These are phyloP conservation scores for Parazoanthus swiftii DNA, from an alignment of 92 coral and sea anemone genomes.

Conservation along the genomic window DNA sequence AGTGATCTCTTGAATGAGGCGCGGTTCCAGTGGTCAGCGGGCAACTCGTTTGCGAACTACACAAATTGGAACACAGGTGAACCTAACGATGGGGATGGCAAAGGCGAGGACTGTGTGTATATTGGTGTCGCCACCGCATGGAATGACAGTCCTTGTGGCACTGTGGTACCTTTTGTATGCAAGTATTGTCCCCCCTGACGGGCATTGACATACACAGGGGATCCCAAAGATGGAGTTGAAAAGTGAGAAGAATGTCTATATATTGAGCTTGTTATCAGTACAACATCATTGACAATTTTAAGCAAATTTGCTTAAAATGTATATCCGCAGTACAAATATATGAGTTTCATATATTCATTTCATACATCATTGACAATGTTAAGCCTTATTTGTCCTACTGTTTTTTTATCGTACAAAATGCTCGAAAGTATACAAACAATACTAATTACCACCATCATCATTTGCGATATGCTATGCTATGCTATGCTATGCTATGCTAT, in stretches of 20 bases:
- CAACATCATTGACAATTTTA: not conserved
- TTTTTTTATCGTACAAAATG: not conserved
- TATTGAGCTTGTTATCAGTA: not conserved
- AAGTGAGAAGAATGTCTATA: not conserved
- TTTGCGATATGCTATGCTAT: too few relatives aligned
- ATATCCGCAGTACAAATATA: too few relatives aligned
- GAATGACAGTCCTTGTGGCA: slow-evolving; percentile 6
- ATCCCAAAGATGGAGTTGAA: not conserved
- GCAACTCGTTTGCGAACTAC: not conserved
- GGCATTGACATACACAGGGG: slow-evolving; percentile 4
- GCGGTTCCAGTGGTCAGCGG: slow-evolving; percentile 33
- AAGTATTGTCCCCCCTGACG: not conserved
- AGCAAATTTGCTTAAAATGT: too few relatives aligned
- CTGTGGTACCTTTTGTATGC: slow-evolving; percentile 1
- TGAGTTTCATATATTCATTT: too few relatives aligned
- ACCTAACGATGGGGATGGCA: slow-evolving; percentile 27
- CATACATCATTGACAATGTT: not conserved
- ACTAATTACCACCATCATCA: too few relatives aligned
- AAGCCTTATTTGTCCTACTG: not conserved
- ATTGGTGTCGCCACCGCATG: slow-evolving; percentile 7
- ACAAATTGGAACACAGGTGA: slow-evolving; percentile 36
- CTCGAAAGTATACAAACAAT: not conserved
- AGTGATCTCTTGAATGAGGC: not conserved
- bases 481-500: too few relatives aligned
- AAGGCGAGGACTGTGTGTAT: slow-evolving; percentile 27